Percentiles rank a stretch among this genome's conserved stretches.
Evolutionary conservation across 2,113 vertebrate genomes (phyloP).

Genomic region (Tauraco erythrolophus): DNA sequence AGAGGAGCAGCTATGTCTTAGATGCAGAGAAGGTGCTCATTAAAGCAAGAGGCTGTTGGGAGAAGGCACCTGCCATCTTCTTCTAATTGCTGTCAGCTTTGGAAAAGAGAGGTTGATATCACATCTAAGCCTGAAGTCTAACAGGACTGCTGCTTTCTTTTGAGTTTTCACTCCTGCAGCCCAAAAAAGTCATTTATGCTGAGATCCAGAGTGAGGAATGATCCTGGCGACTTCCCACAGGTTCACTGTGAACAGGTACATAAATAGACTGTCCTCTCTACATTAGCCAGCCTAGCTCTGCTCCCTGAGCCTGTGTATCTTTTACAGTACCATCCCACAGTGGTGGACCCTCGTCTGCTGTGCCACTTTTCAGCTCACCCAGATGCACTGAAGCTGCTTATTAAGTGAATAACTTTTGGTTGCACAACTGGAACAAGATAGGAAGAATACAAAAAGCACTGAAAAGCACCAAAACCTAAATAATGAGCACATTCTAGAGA

Average conservation of each 20-base stretch:
- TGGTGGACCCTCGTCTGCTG: background rate
- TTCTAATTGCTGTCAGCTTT: background rate
- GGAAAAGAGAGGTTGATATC: background rate
- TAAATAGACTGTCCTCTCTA: background rate
- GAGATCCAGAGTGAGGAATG: background rate
- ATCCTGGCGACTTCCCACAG: background rate
- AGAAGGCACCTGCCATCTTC: background rate
- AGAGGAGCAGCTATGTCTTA: background rate
- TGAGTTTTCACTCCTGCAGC: background rate
- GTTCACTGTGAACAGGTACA: background rate
- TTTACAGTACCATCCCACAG: background rate
- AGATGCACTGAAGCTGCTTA: background rate
- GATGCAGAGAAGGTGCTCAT: background rate
- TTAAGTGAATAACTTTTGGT: background rate
- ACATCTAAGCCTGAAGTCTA: background rate
- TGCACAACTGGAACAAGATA: background rate
- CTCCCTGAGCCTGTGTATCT: background rate
- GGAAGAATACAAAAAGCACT: background rate
- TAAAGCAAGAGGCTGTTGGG: background rate
- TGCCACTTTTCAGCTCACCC: background rate
- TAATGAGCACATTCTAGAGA: background rate
- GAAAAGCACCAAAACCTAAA: rapidly evolving
- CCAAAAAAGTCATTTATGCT: background rate
- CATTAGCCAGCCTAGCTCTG: background rate
- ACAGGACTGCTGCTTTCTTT: background rate